These are phyloP conservation scores for Ashinkailepas kermadecensis DNA, from an alignment of 2,888 invertebrate genomes.

Conservation along the genomic window DNA sequence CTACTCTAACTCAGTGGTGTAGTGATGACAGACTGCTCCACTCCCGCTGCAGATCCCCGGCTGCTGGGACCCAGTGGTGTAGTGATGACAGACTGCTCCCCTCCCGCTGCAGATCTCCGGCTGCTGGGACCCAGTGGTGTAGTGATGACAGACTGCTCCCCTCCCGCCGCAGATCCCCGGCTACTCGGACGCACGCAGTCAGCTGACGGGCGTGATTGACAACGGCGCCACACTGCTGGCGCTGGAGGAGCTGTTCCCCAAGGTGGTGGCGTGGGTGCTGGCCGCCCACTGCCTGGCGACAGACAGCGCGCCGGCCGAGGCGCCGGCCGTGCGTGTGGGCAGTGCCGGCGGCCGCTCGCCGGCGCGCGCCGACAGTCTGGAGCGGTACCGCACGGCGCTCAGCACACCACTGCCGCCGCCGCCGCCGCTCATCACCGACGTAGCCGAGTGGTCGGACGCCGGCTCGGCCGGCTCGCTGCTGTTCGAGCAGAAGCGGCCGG, in stretches of 20 bases:
- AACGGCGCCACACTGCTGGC: conserved; percentile 40
- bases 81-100: no score
- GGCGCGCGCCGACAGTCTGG: not conserved
- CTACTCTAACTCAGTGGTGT: no score
- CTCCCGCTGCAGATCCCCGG: no score
- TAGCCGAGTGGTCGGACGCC: conserved; percentile 4
- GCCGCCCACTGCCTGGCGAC: conserved; percentile 36
- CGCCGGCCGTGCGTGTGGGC: not conserved
- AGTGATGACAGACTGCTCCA: no score
- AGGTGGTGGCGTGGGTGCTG: conserved; percentile 42
- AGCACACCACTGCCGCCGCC: conserved; percentile 13
- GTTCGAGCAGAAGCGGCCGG: not conserved
- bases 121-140: no score
- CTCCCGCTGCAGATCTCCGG: no score
- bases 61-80: no score
- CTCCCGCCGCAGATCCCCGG: conserved; percentile 22
- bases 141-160: no score
- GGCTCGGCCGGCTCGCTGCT: conserved; percentile 11
- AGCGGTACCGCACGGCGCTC: not conserved
- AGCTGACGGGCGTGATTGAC: conserved; percentile 44
- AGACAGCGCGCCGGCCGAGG: not conserved
- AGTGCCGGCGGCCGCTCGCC: not conserved
- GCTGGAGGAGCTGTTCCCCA: conserved; percentile 40
- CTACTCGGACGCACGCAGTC: conserved; percentile 44
- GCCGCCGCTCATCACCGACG: not conserved